Evolutionary conservation across 1,140 invertebrate genomes (phyloP).

Genomic region (Telenomus remus): DNA sequence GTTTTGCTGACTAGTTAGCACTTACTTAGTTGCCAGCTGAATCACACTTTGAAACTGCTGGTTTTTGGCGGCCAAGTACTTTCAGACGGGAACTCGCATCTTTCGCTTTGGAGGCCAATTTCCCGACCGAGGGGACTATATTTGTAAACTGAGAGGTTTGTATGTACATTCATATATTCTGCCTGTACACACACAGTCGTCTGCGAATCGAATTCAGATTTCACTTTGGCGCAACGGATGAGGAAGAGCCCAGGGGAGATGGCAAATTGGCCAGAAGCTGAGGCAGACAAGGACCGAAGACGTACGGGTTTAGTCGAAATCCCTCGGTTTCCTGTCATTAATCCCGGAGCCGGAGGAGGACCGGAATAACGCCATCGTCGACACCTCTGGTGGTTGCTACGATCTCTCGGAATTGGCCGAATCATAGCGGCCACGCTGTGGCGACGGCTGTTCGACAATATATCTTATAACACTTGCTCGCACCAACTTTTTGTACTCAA

Average conservation of each 20-base stretch:
- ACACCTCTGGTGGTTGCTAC: slow-evolving; percentile 32
- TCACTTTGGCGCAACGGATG: slow-evolving; percentile 28
- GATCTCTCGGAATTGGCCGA: slow-evolving; percentile 47
- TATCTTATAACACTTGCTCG: slow-evolving; percentile 32
- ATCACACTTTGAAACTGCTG: slow-evolving; percentile 40
- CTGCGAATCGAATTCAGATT: slow-evolving; percentile 43
- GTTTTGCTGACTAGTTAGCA: slow-evolving; percentile 11
- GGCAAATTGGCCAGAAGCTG: not conserved
- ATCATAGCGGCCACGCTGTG: slow-evolving; percentile 39
- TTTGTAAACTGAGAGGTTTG: slow-evolving; percentile 1
- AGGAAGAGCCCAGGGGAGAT: slow-evolving; percentile 27
- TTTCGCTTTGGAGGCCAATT: slow-evolving; percentile 47
- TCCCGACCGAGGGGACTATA: slow-evolving; percentile 23
- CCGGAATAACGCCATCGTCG: slow-evolving; percentile 23
- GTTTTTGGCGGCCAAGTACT: slow-evolving; percentile 41
- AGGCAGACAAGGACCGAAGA: not conserved
- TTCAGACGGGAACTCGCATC: slow-evolving; percentile 35
- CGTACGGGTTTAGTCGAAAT: slow-evolving; percentile 31
- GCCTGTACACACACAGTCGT: slow-evolving; percentile 1
- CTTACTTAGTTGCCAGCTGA: slow-evolving; percentile 32
- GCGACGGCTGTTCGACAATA: slow-evolving; percentile 28
- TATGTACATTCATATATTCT: slow-evolving; percentile 15
- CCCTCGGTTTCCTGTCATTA: slow-evolving; percentile 41
- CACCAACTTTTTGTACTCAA: slow-evolving; percentile 14
- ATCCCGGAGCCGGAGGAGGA: slow-evolving; percentile 34